Evolutionary conservation across 2,888 invertebrate species (phyloP), one percentile per base, ranked within the genome.

Genomic region (Netelia inedita): DNA sequence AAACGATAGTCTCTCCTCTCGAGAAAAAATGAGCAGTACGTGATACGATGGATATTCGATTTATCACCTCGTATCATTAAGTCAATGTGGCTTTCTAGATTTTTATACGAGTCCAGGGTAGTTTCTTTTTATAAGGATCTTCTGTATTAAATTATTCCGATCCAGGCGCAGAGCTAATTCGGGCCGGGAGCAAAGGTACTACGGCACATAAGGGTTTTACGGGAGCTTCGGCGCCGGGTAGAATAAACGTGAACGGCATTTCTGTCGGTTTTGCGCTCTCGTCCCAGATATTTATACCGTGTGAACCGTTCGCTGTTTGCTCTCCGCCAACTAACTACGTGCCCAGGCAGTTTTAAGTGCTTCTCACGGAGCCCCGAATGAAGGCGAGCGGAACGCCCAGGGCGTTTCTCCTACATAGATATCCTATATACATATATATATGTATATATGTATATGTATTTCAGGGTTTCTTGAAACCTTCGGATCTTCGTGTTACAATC

Each of bases 291-390:
- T 85, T 83, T 85, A 84, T 81, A 74, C 81, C 85, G 79, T 85
- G 85, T 76, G 85, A 87, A 87, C 63, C 81, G 82, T 28, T 83
- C 61, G 82, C 71, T 81, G 85, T 85, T 87, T 85, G 82, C 86
- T 72, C 86, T 75, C 69, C 79, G 81, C 83, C 71, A 87, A 79
- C 79, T 79, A 79, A 82, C 85, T 82, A 81, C 80, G 80, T 83
- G 81, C 84, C 73, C 73, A 53, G 71, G 85, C 69, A 85, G 71
- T 87, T 84, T 87, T 85, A 83, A 86, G 79, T 83, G 69, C 76
- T 79, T 71, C 35, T 46, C 84, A 83, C 74, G 68, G 79, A 57
- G 78, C 84, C 61, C 61, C 16, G 61, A 61, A 71, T 71, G 61
- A 71, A 71, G 61, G 53, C 74, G 74, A 41, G 69, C 23, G 19